These are phyloP conservation scores for Ectropis grisescens DNA, from an alignment of 1,140 invertebrate genomes.

Conservation along the genomic window DNA sequence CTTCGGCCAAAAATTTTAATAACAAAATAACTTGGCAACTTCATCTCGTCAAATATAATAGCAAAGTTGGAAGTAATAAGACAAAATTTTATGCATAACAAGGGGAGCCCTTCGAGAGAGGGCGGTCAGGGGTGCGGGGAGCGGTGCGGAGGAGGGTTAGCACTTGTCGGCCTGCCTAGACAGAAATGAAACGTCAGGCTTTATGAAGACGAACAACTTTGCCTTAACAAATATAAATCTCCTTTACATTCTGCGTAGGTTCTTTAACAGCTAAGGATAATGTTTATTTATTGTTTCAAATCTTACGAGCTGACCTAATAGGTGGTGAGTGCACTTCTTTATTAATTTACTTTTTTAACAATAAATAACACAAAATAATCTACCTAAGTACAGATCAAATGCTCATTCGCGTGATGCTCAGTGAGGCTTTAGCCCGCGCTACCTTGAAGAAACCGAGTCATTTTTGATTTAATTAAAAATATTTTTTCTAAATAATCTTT, in stretches of 20 bases:
- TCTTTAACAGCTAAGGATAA: conserved; percentile 42
- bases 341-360: too few species aligned
- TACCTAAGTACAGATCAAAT: too few species aligned
- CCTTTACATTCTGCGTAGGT: conserved; percentile 34
- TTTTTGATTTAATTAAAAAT: too few species aligned
- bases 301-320: conserved; percentile 16
- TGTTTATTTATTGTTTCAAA: conserved; percentile 45
- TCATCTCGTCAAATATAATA: conserved; percentile 62
- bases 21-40: conserved; percentile 66
- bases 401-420: too few species aligned
- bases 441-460: too few species aligned
- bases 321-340: conserved; percentile 17
- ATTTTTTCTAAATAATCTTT: too few species aligned
- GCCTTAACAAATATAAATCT: conserved; percentile 64
- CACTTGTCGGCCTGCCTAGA: conserved; percentile 55
- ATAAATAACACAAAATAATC: too few species aligned
- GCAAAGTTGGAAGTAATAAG: conserved; percentile 66
- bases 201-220: conserved; percentile 63
- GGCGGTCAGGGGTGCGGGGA: conserved; percentile 10
- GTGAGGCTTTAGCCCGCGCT: too few species aligned
- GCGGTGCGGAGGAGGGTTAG: conserved; percentile 19
- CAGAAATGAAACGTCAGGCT: conserved; percentile 56
- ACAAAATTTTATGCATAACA: conserved; percentile 67
- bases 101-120: conserved; percentile 31
- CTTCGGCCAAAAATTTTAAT: conserved; percentile 62